phyloP scores from a whole-genome alignment of 2,888 invertebrate genomes.

The Lycaena phlaeas region DNA sequence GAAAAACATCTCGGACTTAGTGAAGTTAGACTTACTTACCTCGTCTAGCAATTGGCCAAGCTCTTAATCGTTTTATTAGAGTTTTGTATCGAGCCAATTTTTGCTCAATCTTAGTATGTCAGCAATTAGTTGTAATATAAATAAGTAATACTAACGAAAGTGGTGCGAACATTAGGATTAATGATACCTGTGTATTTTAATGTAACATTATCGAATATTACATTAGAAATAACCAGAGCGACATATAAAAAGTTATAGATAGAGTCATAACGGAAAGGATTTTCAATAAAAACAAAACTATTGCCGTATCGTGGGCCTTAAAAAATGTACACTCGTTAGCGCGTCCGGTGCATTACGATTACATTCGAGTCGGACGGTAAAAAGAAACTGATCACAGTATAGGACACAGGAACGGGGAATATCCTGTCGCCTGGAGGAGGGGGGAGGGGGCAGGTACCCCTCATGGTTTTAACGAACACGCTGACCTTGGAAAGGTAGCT shows the following conservation, averaged over 20 bases:
- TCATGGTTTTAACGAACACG: conserved; percentile 70
- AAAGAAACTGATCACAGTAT: conserved; percentile 59
- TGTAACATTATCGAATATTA: too few species aligned
- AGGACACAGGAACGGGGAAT: conserved; percentile 52
- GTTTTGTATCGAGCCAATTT: too few species aligned
- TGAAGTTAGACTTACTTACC: too few species aligned
- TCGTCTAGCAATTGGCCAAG: too few species aligned
- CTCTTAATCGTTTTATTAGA: too few species aligned
- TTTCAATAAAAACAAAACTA: conserved; percentile 53
- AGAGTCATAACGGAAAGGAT: conserved; percentile 42
- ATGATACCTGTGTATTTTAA: too few species aligned
- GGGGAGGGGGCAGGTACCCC: conserved; percentile 55
- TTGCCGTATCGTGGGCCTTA: conserved; percentile 42
- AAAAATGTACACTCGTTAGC: conserved; percentile 67
- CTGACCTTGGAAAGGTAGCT: conserved; percentile 61
- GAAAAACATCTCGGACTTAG: too few species aligned
- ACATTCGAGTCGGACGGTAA: conserved; percentile 43
- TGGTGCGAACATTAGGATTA: too few species aligned
- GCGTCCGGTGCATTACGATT: conserved; percentile 68
- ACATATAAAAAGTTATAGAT: conserved; percentile 12
- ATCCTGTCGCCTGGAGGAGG: conserved; percentile 48
- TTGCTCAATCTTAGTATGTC: too few species aligned
- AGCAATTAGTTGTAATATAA: too few species aligned
- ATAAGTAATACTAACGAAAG: too few species aligned
- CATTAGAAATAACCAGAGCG: too few species aligned